These are phyloP conservation scores for Petrocephalus schoutedeni DNA, from an alignment of 2,797 vertebrate genomes.

Conservation along the genomic window DNA sequence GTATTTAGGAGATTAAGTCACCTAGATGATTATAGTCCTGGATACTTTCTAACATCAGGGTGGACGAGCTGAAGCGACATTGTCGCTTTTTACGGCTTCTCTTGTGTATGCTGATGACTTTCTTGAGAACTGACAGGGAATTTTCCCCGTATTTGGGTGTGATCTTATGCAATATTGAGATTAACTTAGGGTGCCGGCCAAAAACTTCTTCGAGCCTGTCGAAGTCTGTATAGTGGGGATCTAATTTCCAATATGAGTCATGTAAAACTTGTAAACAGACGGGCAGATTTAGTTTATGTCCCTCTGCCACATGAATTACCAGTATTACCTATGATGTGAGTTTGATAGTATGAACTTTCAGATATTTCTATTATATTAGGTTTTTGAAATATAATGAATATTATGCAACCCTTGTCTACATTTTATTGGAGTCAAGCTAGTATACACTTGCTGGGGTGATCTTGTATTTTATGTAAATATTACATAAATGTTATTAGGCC, in stretches of 20 bases:
- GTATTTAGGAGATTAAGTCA: too few relatives aligned
- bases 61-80: neutral
- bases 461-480: neutral
- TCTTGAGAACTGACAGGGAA: neutral
- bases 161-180: neutral
- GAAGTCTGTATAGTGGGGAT: neutral
- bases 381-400: neutral
- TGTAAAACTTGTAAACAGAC: neutral
- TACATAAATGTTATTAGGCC: neutral
- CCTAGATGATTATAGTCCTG: neutral
- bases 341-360: neutral
- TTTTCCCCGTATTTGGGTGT: neutral
- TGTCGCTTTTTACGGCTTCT: neutral
- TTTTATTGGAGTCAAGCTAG: neutral
- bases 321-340: neutral
- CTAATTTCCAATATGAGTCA: neutral
- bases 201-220: neutral
- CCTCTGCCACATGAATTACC: neutral
- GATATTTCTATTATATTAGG: neutral
- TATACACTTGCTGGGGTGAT: neutral
- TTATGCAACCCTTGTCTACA: neutral
- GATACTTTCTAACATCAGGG: neutral
- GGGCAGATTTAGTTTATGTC: neutral
- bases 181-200: neutral
- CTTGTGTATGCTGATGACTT: neutral